These are phyloP conservation scores for Lithophane leautieri DNA, from an alignment of 2,888 invertebrate genomes.

Conservation along the genomic window DNA sequence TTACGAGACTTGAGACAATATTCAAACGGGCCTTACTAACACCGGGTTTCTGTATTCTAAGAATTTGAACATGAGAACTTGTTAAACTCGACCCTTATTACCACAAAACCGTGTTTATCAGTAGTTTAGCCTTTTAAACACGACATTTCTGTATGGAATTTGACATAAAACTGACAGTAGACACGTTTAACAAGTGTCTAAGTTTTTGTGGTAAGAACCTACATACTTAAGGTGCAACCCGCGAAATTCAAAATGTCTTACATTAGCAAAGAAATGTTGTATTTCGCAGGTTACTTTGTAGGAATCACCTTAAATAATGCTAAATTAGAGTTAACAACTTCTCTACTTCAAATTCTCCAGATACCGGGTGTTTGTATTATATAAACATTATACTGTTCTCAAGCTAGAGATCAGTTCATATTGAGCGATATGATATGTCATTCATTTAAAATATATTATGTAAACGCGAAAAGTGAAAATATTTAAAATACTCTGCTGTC, in stretches of 20 bases:
- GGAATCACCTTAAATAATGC: neutral
- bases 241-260: neutral
- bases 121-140: too few species aligned
- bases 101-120: too few species aligned
- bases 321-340: neutral
- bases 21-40: neutral
- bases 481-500: neutral
- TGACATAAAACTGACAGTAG: too few species aligned
- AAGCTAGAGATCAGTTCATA: neutral
- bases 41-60: neutral
- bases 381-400: neutral
- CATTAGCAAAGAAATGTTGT: neutral
- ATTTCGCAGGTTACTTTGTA: neutral
- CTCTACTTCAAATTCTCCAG: neutral
- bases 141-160: too few species aligned
- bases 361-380: neutral
- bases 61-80: neutral
- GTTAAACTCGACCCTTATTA: too few species aligned
- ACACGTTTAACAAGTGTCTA: too few species aligned
- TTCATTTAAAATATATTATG: conserved; percentile 1
- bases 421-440: conserved; percentile 37
- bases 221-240: neutral
- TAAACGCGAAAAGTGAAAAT: conserved; percentile 19
- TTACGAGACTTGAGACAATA: neutral
- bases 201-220: too few species aligned